Evolutionary conservation across 2,888 invertebrate genomes (phyloP), one percentile per base, ranked within the genome.

Genomic region (Sesia apiformis): DNA sequence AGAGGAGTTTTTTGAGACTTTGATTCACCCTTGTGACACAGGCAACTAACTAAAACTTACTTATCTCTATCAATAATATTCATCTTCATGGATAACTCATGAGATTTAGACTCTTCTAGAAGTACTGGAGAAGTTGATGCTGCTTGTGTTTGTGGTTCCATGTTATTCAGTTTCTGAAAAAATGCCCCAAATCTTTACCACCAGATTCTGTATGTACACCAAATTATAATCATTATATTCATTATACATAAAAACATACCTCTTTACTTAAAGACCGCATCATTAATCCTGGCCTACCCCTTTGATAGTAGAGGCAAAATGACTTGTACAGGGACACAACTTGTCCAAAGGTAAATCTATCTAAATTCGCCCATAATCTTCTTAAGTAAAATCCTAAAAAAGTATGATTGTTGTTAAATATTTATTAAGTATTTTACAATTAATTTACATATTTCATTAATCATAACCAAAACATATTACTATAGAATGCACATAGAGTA

Each of bases 311-410:
- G 4, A 89, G 76, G 64, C 93, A 92, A 70, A 94, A 95, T 60
- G 93, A 92, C 65, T 93, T 92, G 72, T 93, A 94, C 39, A 97
- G 88, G 43, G 92, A 90, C 52, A 94, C 94, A 57, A 96, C 93
- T 89, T 96, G 95, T 43, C 94, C 93, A 84, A 97, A 97, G 8
- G 94, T 92, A 61, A 97, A 86, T 74, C 94, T 95, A 68, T 97
- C 96, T 72, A 97, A 93, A 60, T 94, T 93, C 1, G 97, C 89
- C 61, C 94, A 91, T 74, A 97, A 93, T 69, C 97, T 91, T 59
- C 97, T 90, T 59, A 97, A 90, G 78, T 95, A 97, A 61, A 96
- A 90, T 40, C 97, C 97, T 90, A 90, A 68, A 84, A 91, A 70
- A 55, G 76, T 5, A 7, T 1, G 7, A 42, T 6, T 6, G n/a